Conservation (phyloP, 2,113 vertebrate species). For the Galbula dea region DNA sequence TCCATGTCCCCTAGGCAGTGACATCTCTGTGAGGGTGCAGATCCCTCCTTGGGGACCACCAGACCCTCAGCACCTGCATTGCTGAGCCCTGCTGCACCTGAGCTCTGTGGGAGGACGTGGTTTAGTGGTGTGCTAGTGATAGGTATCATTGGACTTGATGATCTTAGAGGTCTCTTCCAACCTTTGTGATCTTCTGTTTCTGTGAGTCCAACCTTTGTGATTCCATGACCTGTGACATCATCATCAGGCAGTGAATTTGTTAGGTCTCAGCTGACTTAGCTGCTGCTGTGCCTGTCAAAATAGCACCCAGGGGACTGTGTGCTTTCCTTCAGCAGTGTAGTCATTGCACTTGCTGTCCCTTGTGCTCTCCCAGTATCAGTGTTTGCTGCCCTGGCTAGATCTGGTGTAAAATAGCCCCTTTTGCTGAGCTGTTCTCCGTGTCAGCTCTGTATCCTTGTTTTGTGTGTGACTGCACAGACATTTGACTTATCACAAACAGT, state of each 20-base stretch:
- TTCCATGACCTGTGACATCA: too few relatives aligned
- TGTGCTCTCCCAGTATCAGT: neutral
- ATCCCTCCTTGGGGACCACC: neutral
- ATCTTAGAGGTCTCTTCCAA: too few relatives aligned
- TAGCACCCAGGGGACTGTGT: neutral
- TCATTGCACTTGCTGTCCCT: neutral
- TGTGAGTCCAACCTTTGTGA: too few relatives aligned
- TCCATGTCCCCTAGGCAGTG: fast-evolving
- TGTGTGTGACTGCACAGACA: neutral
- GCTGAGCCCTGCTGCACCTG: neutral
- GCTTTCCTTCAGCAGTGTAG: neutral
- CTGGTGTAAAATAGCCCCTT: neutral
- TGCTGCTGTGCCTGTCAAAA: neutral
- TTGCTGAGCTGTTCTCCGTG: neutral
- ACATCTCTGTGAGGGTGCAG: fast-evolving
- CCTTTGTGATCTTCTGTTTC: too few relatives aligned
- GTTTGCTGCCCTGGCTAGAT: neutral
- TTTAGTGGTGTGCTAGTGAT: too few relatives aligned
- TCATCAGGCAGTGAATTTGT: neutral
- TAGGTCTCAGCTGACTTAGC: neutral
- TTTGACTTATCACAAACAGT: too few relatives aligned
- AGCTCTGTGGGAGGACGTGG: neutral
- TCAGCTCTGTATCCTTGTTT: fast-evolving
- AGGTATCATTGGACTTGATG: too few relatives aligned
- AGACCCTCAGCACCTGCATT: fast-evolving